Evolutionary conservation across 2,797 vertebrate genomes (phyloP).

Genomic region (Hippopotamyrus pictus): DNA sequence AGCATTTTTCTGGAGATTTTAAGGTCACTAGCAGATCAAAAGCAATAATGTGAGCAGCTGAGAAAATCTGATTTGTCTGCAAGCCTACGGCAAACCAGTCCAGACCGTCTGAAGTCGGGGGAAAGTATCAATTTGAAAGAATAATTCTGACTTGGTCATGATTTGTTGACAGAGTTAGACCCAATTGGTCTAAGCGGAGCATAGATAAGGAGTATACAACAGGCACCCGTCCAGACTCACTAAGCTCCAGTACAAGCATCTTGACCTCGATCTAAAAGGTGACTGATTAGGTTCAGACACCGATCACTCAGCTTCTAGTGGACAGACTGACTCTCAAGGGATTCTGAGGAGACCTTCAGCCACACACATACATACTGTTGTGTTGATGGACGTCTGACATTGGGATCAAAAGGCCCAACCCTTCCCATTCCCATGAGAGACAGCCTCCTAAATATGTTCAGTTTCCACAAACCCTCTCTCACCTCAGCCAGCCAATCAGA

Average conservation of each 20-base stretch:
- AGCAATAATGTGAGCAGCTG: not conserved
- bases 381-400: not conserved
- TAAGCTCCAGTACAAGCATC: not conserved
- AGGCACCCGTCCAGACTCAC: not conserved
- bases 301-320: not conserved
- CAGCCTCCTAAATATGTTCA: not conserved
- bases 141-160: not conserved
- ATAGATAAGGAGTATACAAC: not conserved
- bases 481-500: not conserved
- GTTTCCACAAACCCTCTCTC: not conserved
- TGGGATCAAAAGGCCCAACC: not conserved
- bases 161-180: not conserved
- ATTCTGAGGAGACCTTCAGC: not conserved
- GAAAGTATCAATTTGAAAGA: not conserved
- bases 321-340: not conserved
- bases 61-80: not conserved
- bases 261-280: not conserved
- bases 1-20: not conserved
- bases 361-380: not conserved
- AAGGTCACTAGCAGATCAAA: not conserved
- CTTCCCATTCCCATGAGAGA: conserved; percentile 1
- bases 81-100: not conserved
- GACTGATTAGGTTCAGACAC: not conserved
- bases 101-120: not conserved
- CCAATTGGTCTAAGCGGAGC: not conserved